A percentile compares a stretch with the other conserved stretches of the same genome.
These are phyloP conservation scores for Gorilla gorilla DNA, from an alignment of 2,113 vertebrate species.

Conservation along the genomic window DNA sequence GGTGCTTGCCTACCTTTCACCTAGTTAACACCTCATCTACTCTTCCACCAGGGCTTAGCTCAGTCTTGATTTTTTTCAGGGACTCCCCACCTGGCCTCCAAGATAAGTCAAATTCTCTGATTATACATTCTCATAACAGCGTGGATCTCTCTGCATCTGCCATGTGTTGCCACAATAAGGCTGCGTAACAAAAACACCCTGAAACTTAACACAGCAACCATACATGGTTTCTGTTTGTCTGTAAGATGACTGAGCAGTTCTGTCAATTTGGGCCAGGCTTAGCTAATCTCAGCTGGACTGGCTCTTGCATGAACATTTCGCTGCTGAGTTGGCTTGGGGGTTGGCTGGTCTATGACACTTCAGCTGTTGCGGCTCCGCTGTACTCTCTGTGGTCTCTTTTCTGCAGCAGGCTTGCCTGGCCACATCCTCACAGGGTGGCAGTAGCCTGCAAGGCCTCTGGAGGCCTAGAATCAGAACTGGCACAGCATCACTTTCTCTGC, in stretches of 20 bases:
- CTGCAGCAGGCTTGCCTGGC: neutral
- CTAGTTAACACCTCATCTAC: neutral
- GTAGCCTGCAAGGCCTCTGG: neutral
- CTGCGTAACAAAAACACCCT: neutral
- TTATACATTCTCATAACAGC: neutral
- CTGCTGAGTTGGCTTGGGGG: neutral
- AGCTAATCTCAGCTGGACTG: neutral
- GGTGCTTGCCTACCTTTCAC: neutral
- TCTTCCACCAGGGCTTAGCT: neutral
- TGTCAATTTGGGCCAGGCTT: neutral
- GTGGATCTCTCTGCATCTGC: neutral
- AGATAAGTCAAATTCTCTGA: neutral
- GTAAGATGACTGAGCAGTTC: neutral
- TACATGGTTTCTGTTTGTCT: neutral
- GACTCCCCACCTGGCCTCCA: neutral
- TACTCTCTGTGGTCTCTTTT: neutral
- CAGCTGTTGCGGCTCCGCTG: rapidly evolving
- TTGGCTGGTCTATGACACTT: too few species aligned
- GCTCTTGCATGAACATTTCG: neutral
- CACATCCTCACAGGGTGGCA: rapidly evolving
- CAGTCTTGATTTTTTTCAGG: neutral
- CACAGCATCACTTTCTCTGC: neutral
- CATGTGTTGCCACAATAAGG: neutral
- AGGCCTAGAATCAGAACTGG: neutral
- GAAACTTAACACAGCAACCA: neutral